Evolutionary conservation across 1,140 invertebrate genomes (phyloP), one percentile per base, ranked within the genome.

Genomic region (Diachasmimorpha longicaudata): DNA sequence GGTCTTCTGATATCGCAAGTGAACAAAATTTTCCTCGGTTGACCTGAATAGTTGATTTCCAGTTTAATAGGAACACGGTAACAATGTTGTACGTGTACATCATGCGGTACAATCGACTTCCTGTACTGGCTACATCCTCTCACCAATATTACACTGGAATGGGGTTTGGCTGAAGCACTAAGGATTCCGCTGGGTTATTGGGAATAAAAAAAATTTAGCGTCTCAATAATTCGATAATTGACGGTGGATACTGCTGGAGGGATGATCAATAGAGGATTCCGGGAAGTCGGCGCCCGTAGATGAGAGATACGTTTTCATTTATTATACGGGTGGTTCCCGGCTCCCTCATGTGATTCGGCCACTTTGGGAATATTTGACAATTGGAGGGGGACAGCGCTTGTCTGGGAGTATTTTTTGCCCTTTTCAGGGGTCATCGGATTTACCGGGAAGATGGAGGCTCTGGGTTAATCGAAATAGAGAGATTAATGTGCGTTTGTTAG

Each of bases 91-190:
- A 68, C 14, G 36, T 39, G 36, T 16, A 68, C 9, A 16, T 79
- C 79, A 77, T 79, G 80, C 25, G 72, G 44, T 63, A 86, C 86
- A 86, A 87, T 87, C 83, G 82, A 86, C 85, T 87, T 87, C 86
- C 86, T 86, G 86, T 39, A 16, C 72, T 76, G 77, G 75, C 76
- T 80, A 84, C 82, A 86, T 87, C 85, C 86, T 87, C 83, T 85
- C 77, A 79, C 75, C 72, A 80, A 79, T 77, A 77, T 78, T 78
- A 77, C 78, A 46, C 70, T 42, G 52, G 25, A n/a, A 70, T 52
- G 75, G 63, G 58, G 63, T 46, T 37, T 68, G 42, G 69, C 68
- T 25, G 77, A 82, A 69, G 83, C 79, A 75, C 78, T 85, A 84
- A 79, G 83, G 80, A 81, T 85, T 85, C 84, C 72, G 78, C 67